Evolutionary conservation across 1,140 invertebrate genomes (phyloP), one percentile per base, ranked within the genome.

Genomic region (Cotesia vestalis): DNA sequence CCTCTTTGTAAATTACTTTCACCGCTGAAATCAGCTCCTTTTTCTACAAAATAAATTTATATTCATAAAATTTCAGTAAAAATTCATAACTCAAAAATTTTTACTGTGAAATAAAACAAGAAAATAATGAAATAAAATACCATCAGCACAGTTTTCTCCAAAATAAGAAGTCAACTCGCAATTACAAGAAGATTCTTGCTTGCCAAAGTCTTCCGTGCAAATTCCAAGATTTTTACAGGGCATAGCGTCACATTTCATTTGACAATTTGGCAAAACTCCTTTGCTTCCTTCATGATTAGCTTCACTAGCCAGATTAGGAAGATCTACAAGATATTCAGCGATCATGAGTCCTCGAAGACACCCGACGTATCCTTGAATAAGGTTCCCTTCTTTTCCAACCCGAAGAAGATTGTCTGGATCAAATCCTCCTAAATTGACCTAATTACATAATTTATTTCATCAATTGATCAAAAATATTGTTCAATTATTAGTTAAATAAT

Each of bases 341-440:
- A 97, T 94, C 88, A 95, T 95, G 53, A 97, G 88, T 8, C 96
- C 96, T 75, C 95, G 89, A 14, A 97, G 90, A 79, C 96, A 98
- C 0, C 96, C 96, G 11, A 96, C 91, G 80, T 95, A 96, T 0
- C 92, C 92, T 72, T 94, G 89, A 3, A 90, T 88, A 3, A 91
- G 80, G 1, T 84, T 78, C 0, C 86, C 85, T 52, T 91, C 89
- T 61, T 88, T 84, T 40, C 89, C 88, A 4, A 91, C 90, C 40
- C 91, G 85, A 69, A 93, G 84, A 52, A 94, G 83, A 78, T 92
- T 93, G 78, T 92, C 90, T 1, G 89, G 85, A 84, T 95, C 94
- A 77, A 94, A 94, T 17, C 95, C 95, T 59, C 95, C 96, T 52
- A 97, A 87, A 86, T 96, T 96, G 71, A 97, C 89, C 83, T 88